These are phyloP conservation scores for Loxodonta africana DNA, from an alignment of 2,113 vertebrate genomes.

Conservation along the genomic window DNA sequence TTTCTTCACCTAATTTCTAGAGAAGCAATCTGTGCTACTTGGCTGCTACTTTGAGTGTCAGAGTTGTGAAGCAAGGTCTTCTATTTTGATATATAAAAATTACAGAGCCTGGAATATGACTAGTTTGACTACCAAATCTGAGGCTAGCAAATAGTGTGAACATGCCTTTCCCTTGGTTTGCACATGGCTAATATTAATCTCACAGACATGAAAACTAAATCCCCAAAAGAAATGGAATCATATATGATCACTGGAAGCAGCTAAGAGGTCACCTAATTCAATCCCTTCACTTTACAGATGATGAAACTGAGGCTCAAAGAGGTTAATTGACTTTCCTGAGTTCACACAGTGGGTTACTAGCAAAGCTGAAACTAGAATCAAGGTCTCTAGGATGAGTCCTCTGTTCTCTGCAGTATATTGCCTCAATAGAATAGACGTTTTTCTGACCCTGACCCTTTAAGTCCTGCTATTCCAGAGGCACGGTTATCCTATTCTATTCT, in stretches of 20 bases:
- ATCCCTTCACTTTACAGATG: neutral
- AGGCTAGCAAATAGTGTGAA: neutral
- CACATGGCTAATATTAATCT: constrained; percentile 16
- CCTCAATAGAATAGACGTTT: neutral
- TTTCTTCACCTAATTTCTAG: neutral
- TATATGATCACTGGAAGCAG: neutral
- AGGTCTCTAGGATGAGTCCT: neutral
- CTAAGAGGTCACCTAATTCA: neutral
- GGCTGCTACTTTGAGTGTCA: neutral
- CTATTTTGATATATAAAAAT: neutral
- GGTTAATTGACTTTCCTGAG: neutral
- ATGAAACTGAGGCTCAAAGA: constrained; percentile 10
- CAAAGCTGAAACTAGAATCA: neutral
- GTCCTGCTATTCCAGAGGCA: neutral
- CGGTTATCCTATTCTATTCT: neutral
- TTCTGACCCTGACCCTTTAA: neutral
- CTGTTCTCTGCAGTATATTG: neutral
- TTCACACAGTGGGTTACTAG: neutral
- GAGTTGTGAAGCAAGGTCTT: neutral
- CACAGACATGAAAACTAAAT: constrained; percentile 46
- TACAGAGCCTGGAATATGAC: neutral
- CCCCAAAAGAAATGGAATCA: neutral
- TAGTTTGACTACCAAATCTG: neutral
- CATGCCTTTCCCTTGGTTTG: neutral
- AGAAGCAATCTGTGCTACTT: neutral